Evolutionary conservation across 2,113 vertebrate species (phyloP).

Genomic region (Salvator merianae): DNA sequence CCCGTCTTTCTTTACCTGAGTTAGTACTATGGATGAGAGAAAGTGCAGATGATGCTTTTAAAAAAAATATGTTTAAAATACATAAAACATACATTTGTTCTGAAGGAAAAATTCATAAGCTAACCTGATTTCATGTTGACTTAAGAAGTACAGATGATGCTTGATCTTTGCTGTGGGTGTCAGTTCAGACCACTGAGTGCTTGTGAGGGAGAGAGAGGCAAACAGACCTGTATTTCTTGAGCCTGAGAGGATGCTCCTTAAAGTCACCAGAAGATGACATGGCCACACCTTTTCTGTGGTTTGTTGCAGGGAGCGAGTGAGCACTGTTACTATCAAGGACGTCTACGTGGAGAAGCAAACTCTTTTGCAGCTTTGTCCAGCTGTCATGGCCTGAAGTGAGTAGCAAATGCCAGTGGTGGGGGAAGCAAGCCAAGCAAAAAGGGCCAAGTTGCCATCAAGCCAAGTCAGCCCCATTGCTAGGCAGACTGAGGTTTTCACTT

Average conservation of each 20-base stretch:
- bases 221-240: no score
- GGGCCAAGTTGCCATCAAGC: background rate
- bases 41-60: no score
- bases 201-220: no score
- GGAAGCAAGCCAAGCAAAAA: background rate
- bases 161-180: no score
- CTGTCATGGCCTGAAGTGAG: slow-evolving; percentile 90
- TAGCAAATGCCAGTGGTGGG: background rate
- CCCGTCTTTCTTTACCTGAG: no score
- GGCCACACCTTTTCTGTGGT: background rate
- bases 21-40: no score
- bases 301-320: slow-evolving; percentile 82
- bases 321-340: slow-evolving; percentile 96
- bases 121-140: no score
- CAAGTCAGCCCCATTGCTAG: background rate
- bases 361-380: slow-evolving; percentile 92
- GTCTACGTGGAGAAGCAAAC: slow-evolving; percentile 75
- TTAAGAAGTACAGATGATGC: no score
- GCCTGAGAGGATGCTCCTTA: background rate
- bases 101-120: no score
- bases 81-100: no score
- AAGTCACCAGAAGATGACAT: background rate
- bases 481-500: background rate
- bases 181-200: no score
- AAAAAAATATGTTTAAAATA: no score